phyloP scores from a whole-genome alignment of 2,888 invertebrate species.

The Mesorhabditis spiculigera region DNA sequence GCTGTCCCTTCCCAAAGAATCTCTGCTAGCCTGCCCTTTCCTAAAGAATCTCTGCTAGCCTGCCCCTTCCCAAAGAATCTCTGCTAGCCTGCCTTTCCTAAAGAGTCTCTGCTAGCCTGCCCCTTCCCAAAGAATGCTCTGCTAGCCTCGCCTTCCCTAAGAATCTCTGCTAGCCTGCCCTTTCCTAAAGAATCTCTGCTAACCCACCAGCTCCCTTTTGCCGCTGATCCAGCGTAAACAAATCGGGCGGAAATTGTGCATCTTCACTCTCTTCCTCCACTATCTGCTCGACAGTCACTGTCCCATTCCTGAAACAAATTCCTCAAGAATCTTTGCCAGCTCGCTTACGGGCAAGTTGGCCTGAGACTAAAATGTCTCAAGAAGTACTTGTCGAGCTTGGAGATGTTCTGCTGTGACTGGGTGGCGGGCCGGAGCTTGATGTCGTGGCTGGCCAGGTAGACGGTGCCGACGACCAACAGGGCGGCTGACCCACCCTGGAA shows the following conservation, averaged over 20 bases:
- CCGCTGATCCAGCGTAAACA: slow-evolving; percentile 81
- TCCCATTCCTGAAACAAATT: not conserved
- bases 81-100: no score
- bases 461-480: not conserved
- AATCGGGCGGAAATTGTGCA: slow-evolving; percentile 66
- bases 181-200: no score
- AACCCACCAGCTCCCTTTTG: slow-evolving; percentile 72
- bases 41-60: no score
- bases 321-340: no score
- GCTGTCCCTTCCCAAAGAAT: no score
- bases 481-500: no score
- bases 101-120: no score
- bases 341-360: not conserved
- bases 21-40: no score
- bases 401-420: not conserved
- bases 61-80: no score
- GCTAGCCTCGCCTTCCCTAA: no score
- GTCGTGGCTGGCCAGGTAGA: not conserved
- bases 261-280: slow-evolving; percentile 32
- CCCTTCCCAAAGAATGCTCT: no score
- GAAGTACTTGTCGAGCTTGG: not conserved
- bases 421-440: not conserved
- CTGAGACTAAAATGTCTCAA: not conserved
- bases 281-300: slow-evolving; percentile 6
- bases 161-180: no score